A percentile compares a stretch with the other conserved stretches of the same genome.
Conservation (phyloP, 2,888 invertebrate genomes). For the Pristionchus maxplancki region DNA sequence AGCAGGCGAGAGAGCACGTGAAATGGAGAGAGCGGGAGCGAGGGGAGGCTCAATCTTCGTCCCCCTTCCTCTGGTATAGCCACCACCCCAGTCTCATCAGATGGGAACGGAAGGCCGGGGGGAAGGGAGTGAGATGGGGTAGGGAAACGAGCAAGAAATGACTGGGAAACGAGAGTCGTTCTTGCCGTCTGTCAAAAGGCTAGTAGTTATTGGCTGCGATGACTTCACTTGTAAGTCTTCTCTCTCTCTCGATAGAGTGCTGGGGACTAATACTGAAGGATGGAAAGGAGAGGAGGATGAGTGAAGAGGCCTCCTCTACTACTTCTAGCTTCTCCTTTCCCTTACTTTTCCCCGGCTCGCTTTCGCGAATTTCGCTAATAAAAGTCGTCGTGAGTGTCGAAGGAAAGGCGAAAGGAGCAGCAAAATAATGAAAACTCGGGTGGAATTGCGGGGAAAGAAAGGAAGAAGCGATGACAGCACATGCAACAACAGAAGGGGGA, state of each 20-base stretch:
- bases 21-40: background rate
- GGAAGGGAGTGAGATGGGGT: background rate
- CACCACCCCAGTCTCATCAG: background rate
- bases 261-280: background rate
- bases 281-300: background rate
- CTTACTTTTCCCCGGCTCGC: background rate
- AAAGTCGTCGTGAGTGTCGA: background rate
- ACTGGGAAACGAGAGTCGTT: background rate
- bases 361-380: conserved; percentile 20
- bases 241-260: background rate
- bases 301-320: background rate
- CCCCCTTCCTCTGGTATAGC: background rate
- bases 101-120: background rate
- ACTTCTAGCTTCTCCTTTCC: background rate
- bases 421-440: background rate
- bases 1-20: background rate
- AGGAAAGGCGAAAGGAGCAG: background rate
- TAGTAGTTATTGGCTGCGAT: background rate
- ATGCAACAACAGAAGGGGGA: background rate
- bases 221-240: conserved; percentile 14
- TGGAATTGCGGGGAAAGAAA: background rate
- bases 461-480: background rate
- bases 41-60: background rate
- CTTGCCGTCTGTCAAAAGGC: background rate
- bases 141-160: background rate